Base-by-base conservation (phyloP, 2,797 vertebrate genomes). In the Sciurus carolinensis region DNA sequence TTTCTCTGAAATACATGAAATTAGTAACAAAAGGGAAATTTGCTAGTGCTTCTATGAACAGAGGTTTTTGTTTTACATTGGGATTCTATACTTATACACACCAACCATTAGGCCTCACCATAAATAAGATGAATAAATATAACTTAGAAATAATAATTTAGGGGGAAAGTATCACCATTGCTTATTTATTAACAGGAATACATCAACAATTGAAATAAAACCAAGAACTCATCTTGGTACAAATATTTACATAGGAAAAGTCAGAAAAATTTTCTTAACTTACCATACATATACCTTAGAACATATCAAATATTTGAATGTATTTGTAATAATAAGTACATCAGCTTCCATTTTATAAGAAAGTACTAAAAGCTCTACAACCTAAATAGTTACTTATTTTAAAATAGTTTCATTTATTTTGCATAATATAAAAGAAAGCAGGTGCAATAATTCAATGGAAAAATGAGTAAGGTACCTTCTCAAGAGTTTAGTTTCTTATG, bases 401-500 rank as follows among this genome's bases (percentile, higher is more conserved):
- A 22, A 87, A 84, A 57, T 42, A 54, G 71, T 71, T 73, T 75
- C 3, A 62, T 50, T 73, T 57, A 24, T 84, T 79, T 77, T 79
- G 1, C 3, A 12, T 39, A 28, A 59, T 67, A 18, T 18, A 69
- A 72, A 52, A 50, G 28, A 52, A 75, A 59, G 79, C 59, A 44
- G 75, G 4, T 82, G 0, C 6, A 22, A 14, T 39, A 75, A 2
- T 86, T 0, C 6, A 28, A 8, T 47, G 10, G 18, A 54, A 94
- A 72, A 79, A 13, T 1, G 12, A 0, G 1, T 24, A 42, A 9
- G 3, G 7, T 20, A 82, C 0, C 1, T 71, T 30, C 13, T 15
- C 50, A 71, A 30, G 1, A 39, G 73, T 64, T 15, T n/a, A 5
- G 0, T 59, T 54, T 26, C 0, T 11, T 15, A 28, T 84, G 7